Evolutionary conservation across 2,797 vertebrate species (phyloP).

Genomic region (Petrocephalus schoutedeni): DNA sequence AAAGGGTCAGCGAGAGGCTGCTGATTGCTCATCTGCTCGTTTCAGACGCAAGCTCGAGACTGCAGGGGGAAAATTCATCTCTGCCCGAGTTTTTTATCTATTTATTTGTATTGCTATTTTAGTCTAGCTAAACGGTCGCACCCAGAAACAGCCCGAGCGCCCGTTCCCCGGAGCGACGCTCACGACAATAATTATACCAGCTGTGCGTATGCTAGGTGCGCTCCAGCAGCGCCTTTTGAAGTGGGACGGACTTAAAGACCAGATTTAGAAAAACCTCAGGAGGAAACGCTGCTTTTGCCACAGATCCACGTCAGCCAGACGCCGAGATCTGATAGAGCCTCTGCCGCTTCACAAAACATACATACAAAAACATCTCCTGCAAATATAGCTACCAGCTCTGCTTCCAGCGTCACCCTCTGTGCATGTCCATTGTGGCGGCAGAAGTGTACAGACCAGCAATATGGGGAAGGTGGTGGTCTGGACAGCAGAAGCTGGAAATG

Average conservation of each 20-base stretch:
- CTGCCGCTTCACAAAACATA: not conserved
- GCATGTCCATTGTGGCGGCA: not conserved
- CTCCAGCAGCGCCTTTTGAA: not conserved
- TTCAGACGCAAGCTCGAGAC: not conserved
- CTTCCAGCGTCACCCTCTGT: not conserved
- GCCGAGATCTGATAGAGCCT: not conserved
- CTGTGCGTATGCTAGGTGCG: not conserved
- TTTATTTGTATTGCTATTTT: not conserved
- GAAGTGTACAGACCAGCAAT: not conserved
- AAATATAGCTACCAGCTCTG: not conserved
- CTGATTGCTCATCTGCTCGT: not conserved
- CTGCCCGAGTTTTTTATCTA: not conserved
- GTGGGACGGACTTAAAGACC: not conserved
- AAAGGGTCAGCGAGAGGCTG: not conserved
- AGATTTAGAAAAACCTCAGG: not conserved
- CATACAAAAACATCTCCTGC: not conserved
- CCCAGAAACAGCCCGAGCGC: not conserved
- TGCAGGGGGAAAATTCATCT: not conserved
- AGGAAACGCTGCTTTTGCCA: not conserved
- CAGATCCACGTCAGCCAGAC: not conserved
- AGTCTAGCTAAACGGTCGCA: not conserved
- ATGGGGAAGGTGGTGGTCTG: not conserved
- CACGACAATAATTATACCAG: conserved; percentile 37
- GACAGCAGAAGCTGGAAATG: not conserved
- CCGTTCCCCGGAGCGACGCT: conserved; percentile 20